Evolutionary conservation across 2,113 vertebrate species (phyloP).

Genomic region (Geococcyx californianus): DNA sequence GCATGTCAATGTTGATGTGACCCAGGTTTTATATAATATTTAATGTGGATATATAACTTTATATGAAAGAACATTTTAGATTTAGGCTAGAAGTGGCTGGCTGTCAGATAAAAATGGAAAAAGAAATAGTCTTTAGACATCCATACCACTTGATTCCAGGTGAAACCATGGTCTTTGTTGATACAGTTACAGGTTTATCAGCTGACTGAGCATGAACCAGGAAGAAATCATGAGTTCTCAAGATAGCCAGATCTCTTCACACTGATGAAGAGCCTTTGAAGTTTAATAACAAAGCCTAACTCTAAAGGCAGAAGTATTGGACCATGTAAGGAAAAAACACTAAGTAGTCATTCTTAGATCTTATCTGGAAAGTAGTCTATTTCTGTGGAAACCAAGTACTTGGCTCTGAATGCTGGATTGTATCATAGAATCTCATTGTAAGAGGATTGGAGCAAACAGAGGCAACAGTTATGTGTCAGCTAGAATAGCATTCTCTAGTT

Average conservation of each 20-base stretch:
- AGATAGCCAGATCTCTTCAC: not conserved
- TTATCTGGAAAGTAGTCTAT: conserved; percentile 13
- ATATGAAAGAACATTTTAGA: not conserved
- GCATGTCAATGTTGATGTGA: accelerated
- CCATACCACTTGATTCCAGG: not conserved
- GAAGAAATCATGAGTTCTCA: not conserved
- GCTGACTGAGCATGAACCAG: not conserved
- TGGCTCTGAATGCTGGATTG: not conserved
- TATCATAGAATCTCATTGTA: not conserved
- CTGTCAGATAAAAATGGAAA: not conserved
- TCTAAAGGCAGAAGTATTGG: not conserved
- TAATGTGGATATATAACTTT: not conserved
- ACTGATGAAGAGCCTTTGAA: not conserved
- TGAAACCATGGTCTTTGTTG: not conserved
- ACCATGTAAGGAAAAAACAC: not conserved
- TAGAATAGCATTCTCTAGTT: not conserved
- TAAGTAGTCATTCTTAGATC: not conserved
- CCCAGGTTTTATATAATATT: not conserved
- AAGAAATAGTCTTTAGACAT: not conserved
- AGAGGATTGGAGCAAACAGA: not conserved
- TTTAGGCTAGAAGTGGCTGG: not conserved
- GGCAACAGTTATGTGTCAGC: not conserved
- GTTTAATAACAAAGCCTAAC: not conserved
- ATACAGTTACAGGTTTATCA: not conserved
- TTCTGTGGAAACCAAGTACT: conserved; percentile 1